Conservation (phyloP, 2,113 vertebrate species). For the Python bivittatus region DNA sequence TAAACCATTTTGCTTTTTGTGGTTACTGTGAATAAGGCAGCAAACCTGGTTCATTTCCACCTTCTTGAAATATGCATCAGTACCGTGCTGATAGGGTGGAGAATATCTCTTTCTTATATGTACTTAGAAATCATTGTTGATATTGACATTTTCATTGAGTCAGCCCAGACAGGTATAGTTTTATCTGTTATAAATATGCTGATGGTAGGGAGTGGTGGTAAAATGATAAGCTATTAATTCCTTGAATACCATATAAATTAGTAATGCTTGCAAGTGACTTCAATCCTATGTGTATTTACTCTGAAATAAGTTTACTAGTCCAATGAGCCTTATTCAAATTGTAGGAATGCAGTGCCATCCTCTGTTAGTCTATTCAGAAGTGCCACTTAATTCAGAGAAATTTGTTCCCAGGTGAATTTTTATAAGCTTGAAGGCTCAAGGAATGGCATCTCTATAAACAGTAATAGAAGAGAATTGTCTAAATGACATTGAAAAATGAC, state of each 20-base stretch:
- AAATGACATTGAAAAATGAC: not conserved
- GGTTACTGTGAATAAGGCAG: not conserved
- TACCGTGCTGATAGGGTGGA: not conserved
- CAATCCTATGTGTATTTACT: not conserved
- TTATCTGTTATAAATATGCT: constrained; percentile 11
- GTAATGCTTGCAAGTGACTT: not conserved
- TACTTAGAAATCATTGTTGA: constrained; percentile 8
- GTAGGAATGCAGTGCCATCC: not conserved
- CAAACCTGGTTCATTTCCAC: not conserved
- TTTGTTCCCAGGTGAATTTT: not conserved
- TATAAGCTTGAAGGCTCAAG: not conserved
- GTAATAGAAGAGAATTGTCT: not conserved
- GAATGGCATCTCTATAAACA: not conserved
- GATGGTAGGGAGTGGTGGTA: constrained; percentile 13
- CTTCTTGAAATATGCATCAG: not conserved
- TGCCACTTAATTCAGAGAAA: not conserved
- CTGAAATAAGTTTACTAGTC: not conserved
- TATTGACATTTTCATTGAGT: not conserved
- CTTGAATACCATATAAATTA: constrained; percentile 2
- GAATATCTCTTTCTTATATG: constrained; percentile 6
- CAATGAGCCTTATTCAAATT: not conserved
- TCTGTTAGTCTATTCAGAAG: not conserved
- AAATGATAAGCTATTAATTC: constrained; percentile 18
- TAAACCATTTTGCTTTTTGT: not conserved
- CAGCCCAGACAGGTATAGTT: not conserved